phyloP scores from a whole-genome alignment of 2,888 invertebrate genomes.

The Eupeodes luniger region DNA sequence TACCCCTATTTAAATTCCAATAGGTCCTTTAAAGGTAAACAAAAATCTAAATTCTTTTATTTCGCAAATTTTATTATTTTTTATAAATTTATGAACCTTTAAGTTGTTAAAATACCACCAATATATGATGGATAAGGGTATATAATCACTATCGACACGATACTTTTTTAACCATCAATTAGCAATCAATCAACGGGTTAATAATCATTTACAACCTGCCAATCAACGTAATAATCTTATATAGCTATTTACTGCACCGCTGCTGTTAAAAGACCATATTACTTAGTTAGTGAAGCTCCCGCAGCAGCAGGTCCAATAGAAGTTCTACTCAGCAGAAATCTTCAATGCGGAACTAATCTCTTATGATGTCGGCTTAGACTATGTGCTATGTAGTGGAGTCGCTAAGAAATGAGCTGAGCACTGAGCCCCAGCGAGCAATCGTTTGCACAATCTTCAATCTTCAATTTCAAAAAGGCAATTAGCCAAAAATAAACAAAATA shows the following conservation, averaged over 20 bases:
- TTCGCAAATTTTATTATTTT: neutral
- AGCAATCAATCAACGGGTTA: constrained; percentile 51
- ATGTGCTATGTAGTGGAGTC: neutral
- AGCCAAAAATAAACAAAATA: constrained; percentile 69
- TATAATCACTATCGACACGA: constrained; percentile 30
- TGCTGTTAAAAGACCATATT: neutral
- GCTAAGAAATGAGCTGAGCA: neutral
- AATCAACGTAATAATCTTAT: constrained; percentile 53
- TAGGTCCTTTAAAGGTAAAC: neutral
- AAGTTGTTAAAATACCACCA: constrained; percentile 19
- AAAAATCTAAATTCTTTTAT: neutral
- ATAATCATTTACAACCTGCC: constrained; percentile 58
- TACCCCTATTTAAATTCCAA: neutral
- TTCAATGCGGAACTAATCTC: constrained; percentile 69
- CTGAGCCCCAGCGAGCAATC: constrained; percentile 12
- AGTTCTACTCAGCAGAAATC: constrained; percentile 5
- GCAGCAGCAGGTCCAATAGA: neutral
- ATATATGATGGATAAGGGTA: neutral
- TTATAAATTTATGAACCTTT: neutral
- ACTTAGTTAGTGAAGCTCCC: constrained; percentile 19
- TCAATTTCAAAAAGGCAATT: constrained; percentile 55
- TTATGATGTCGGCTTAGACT: neutral
- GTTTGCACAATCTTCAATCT: constrained; percentile 45
- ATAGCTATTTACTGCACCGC: neutral
- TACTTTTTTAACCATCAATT: constrained; percentile 39